These are phyloP conservation scores for Dinocampus coccinellae DNA, from an alignment of 2,888 invertebrate genomes.

Conservation along the genomic window DNA sequence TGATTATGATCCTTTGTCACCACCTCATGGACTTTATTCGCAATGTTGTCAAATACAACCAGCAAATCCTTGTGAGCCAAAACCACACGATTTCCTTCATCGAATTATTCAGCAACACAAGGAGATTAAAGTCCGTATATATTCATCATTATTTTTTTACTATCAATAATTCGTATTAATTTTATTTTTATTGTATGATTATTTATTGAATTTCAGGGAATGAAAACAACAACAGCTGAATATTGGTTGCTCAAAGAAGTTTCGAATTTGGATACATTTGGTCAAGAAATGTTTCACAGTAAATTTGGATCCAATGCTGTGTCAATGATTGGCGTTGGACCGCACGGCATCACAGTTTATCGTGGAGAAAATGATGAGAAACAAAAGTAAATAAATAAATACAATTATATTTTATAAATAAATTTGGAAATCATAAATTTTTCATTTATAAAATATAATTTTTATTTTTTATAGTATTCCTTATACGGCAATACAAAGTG, in stretches of 20 bases:
- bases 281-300: slow-evolving; percentile 86
- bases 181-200: neutral
- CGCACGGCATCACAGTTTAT: slow-evolving; percentile 84
- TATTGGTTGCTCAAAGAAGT: slow-evolving; percentile 88
- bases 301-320: slow-evolving; percentile 74
- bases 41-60: slow-evolving; percentile 77
- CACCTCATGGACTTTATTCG: slow-evolving; percentile 75
- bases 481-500: slow-evolving; percentile 85
- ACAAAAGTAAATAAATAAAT: slow-evolving; percentile 70
- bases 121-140: slow-evolving; percentile 69
- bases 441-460: neutral
- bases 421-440: too few species aligned
- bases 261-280: slow-evolving; percentile 84
- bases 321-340: slow-evolving; percentile 81
- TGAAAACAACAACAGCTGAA: slow-evolving; percentile 83
- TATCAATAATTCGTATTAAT: neutral
- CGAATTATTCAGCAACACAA: slow-evolving; percentile 77
- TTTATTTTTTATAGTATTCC: slow-evolving; percentile 74
- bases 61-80: slow-evolving; percentile 71
- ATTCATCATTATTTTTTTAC: neutral
- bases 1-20: slow-evolving; percentile 76
- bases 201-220: slow-evolving; percentile 69
- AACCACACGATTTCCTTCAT: slow-evolving; percentile 76
- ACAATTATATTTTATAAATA: neutral
- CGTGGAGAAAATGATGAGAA: slow-evolving; percentile 77